phyloP scores from a whole-genome alignment of 2,113 vertebrate species.

The Melanotaenia duboulayi region DNA sequence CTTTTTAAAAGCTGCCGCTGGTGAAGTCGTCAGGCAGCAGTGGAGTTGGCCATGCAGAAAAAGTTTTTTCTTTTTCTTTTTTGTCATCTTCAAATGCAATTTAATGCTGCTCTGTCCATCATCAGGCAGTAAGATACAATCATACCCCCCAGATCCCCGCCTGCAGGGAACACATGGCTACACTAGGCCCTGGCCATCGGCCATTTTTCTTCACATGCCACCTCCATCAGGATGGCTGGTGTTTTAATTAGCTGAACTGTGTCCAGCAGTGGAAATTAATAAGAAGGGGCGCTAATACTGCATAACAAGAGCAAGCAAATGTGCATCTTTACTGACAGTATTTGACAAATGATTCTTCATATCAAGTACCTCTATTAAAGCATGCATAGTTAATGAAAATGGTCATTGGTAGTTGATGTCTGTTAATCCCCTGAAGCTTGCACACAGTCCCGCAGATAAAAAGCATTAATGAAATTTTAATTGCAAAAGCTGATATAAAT shows the following conservation, averaged over 20 bases:
- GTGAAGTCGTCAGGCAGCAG: conserved; percentile 17
- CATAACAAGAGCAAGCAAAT: conserved; percentile 18
- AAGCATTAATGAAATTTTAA: conserved; percentile 68
- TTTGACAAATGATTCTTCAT: conserved; percentile 40
- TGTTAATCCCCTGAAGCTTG: conserved; percentile 69
- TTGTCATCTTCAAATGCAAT: conserved; percentile 35
- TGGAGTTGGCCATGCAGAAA: conserved; percentile 32
- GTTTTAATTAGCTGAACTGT: conserved; percentile 1
- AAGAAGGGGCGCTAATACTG: background rate
- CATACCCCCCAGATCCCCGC: conserved; percentile 22
- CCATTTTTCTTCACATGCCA: background rate
- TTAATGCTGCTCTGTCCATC: conserved; percentile 8
- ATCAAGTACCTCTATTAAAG: conserved; percentile 38
- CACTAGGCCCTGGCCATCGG: conserved; percentile 15
- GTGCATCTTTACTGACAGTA: background rate
- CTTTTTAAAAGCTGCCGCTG: conserved; percentile 29
- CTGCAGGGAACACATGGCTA: conserved; percentile 35
- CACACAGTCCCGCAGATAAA: conserved; percentile 65
- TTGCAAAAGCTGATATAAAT: conserved; percentile 57
- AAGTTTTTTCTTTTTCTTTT: conserved; percentile 12
- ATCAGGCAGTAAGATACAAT: conserved; percentile 31
- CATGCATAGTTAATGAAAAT: conserved; percentile 73
- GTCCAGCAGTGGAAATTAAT: conserved; percentile 1
- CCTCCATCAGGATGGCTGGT: background rate
- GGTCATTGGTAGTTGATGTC: conserved; percentile 71